Evolutionary conservation across 2,113 vertebrate genomes (phyloP), one percentile per base, ranked within the genome.

Genomic region (Myiopsitta monachus): DNA sequence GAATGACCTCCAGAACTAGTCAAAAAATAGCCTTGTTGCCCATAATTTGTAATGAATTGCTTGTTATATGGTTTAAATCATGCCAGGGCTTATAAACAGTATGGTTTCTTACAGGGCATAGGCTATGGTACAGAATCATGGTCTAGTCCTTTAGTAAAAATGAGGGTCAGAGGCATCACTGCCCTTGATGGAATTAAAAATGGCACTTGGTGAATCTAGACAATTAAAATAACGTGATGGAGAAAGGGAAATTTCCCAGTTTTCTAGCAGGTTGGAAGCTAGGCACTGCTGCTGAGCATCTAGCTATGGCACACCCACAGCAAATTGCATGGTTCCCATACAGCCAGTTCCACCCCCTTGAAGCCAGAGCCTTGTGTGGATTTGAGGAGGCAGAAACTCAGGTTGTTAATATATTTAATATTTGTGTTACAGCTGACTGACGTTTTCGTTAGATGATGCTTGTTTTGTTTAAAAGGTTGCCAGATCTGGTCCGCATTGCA

Each of bases 291-390:
- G 63, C 43, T 64, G 19, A 47, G 21, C 67, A 28, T 67, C n/a
- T 52, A 16, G n/a, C 47, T 77, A 9, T 64, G 30, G n/a, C 33
- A 41, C 49, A 28, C 41, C 38, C 73, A 14, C 1, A 1, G 57
- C 13, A 27, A 55, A 19, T 11, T 4, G 38, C 2, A 0, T 28
- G 36, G 23, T 59, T 18, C 14, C 0, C 0, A 0, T 27, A 4
- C 9, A 2, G 38, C 68, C 5, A 3, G 0, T 75, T 52, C 41
- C 1, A 0, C 41, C 14, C 13, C 26, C 28, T 18, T 63, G 84
- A 10, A 23, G 46, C 41, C 15, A 19, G 27, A 70, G 18, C 46
- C 39, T 87, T 16, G 46, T 22, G 1, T 4, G 38, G 44, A 22
- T 51, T 46, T 43, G 74, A 83, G 18, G 30, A 33, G 85, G 70